Evolutionary conservation across 2,797 vertebrate genomes (phyloP).

Genomic region (Cirrhinus mrigala): DNA sequence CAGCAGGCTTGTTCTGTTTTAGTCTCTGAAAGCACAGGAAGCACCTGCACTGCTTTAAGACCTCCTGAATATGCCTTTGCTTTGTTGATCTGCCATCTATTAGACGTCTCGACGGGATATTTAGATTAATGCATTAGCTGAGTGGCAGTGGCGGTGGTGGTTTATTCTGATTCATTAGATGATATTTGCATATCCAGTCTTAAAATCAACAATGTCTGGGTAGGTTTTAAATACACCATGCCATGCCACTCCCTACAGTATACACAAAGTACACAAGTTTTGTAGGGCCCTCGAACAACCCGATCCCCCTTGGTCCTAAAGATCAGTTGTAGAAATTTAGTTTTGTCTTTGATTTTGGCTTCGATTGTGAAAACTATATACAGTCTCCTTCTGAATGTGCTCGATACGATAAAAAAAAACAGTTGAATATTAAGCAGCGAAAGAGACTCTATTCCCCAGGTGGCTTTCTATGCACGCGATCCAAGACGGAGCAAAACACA

Average conservation of each 20-base stretch:
- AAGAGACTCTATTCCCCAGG: too few species aligned
- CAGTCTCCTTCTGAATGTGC: too few species aligned
- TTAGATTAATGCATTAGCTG: constrained; percentile 37
- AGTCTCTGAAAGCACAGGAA: constrained; percentile 28
- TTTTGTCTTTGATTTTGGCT: neutral
- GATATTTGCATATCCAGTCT: neutral
- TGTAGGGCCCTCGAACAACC: neutral
- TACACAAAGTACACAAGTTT: neutral
- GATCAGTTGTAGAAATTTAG: neutral
- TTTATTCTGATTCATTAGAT: constrained; percentile 23
- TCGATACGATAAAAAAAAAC: too few species aligned
- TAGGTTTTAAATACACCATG: neutral
- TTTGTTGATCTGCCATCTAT: constrained; percentile 4
- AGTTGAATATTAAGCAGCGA: too few species aligned
- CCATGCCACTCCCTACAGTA: neutral
- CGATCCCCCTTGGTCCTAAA: neutral
- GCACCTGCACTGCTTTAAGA: constrained; percentile 45
- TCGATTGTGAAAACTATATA: too few species aligned
- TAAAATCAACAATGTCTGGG: neutral
- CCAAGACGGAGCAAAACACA: too few species aligned
- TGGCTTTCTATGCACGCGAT: too few species aligned
- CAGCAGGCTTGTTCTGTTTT: constrained; percentile 47
- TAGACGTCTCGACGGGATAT: constrained; percentile 9
- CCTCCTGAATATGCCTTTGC: constrained; percentile 33
- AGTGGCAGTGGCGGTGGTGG: neutral